Evolutionary conservation across 2,888 invertebrate genomes (phyloP), one percentile per base, ranked within the genome.

Genomic region (Oxystoma pomonae): DNA sequence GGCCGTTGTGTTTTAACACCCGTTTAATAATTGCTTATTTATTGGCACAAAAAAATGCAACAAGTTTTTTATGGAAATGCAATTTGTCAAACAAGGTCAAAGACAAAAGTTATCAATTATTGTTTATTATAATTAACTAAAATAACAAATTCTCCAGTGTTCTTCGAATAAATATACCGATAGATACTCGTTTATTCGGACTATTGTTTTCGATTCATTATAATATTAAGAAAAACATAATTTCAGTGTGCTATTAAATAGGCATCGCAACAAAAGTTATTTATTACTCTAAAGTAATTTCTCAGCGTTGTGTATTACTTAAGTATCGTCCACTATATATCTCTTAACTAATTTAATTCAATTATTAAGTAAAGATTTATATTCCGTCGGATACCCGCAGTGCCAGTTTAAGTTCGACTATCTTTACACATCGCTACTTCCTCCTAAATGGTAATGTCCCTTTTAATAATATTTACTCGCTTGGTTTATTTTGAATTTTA

Each of bases 301-400:
- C 5, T 35, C 3, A 7, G 12, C 35, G 12, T 7, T 35, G 12
- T 35, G 35, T 35, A 35, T 35, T 35, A 35, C 35, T 35, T 35
- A 35, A 35, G 35, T 12, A 35, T 7, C 35, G 35, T 35, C 35
- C 35, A 35, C 35, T 7, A 35, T 35, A n/a, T n/a, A 35, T 35
- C 35, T 35, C 12, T 35, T 35, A 66, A 66, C 66, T 65, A 64
- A 63, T 59, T 61, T 65, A 67, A 67, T 67, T 67, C 64, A 67
- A 63, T 62, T 65, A 67, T 67, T 64, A 53, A 53, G 53, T 67
- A 67, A 63, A 62, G 63, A 62, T 64, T 63, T 62, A 65, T 65
- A 63, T 63, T 62, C 60, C 59, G 62, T 61, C 64, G 55, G 55
- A 60, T 58, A 59, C 65, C 64, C 64, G 64, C 61, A 64, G 63